Evolutionary conservation across 2,888 invertebrate species (phyloP).

Genomic region (Lasioglossum vierecki): DNA sequence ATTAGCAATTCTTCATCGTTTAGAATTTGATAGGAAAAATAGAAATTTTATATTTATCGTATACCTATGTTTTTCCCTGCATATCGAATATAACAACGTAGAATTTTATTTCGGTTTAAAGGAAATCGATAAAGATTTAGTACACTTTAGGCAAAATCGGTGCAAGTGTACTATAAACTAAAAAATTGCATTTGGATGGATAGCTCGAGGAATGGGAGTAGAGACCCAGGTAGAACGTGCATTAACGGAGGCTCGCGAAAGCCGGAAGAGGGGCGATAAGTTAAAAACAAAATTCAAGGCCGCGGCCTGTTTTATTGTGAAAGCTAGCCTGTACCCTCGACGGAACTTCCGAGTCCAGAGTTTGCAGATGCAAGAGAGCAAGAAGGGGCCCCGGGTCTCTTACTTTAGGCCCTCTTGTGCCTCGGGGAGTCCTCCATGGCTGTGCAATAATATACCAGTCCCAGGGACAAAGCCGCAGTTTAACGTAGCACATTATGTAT

Average conservation of each 20-base stretch:
- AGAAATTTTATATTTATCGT: too few relatives aligned
- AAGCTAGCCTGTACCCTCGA: slow-evolving; percentile 60
- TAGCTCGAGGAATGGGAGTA: background rate
- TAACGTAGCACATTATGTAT: slow-evolving; percentile 76
- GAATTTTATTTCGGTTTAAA: too few relatives aligned
- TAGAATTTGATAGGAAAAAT: too few relatives aligned
- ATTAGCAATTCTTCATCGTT: too few relatives aligned
- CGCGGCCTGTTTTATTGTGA: slow-evolving; percentile 60
- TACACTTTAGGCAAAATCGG: too few relatives aligned
- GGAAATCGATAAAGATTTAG: too few relatives aligned
- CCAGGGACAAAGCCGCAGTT: slow-evolving; percentile 80
- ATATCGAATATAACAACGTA: too few relatives aligned
- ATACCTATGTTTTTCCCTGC: too few relatives aligned
- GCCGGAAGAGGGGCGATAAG: slow-evolving; percentile 41
- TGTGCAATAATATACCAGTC: slow-evolving; percentile 79
- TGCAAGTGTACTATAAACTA: too few relatives aligned
- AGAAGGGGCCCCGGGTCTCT: slow-evolving; percentile 45
- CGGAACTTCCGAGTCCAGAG: slow-evolving; percentile 61
- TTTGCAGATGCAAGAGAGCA: slow-evolving; percentile 68
- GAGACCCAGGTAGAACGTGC: slow-evolving; percentile 23
- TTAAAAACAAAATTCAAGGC: slow-evolving; percentile 61
- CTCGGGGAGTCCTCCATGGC: slow-evolving; percentile 65
- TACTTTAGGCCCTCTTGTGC: slow-evolving; percentile 51
- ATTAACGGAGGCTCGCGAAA: slow-evolving; percentile 40
- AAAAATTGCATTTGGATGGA: background rate